phyloP scores from a whole-genome alignment of 2,888 invertebrate species.

The Eubasilissa splendida region DNA sequence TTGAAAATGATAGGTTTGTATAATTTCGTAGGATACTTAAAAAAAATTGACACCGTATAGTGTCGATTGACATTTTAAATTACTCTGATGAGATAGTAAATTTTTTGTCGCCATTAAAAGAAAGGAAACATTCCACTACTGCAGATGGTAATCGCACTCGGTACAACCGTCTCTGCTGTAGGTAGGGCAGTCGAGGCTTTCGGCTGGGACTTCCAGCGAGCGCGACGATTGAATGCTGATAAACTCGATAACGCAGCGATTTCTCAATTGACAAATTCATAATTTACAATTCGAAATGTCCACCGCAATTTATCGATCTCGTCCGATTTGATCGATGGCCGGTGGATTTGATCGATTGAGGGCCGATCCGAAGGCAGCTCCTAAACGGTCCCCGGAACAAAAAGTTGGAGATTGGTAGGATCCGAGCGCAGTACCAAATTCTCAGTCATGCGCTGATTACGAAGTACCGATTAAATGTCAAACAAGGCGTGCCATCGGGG shows the following conservation, averaged over 20 bases:
- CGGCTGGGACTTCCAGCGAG: not conserved
- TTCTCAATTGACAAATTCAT: constrained; percentile 51
- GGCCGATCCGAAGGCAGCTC: constrained; percentile 17
- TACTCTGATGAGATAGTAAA: too few relatives aligned
- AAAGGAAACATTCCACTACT: too few relatives aligned
- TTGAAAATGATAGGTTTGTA: too few relatives aligned
- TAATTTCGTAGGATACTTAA: too few relatives aligned
- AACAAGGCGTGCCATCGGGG: not conserved
- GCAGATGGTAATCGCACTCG: too few relatives aligned
- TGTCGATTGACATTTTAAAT: too few relatives aligned
- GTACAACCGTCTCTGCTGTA: not conserved
- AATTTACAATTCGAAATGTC: constrained; percentile 52
- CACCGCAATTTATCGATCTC: constrained; percentile 45
- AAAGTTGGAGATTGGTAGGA: constrained; percentile 33
- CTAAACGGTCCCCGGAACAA: constrained; percentile 31
- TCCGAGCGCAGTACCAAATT: constrained; percentile 25
- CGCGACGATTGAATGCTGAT: constrained; percentile 14
- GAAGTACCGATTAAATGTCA: constrained; percentile 30
- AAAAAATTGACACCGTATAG: too few relatives aligned
- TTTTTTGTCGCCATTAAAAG: too few relatives aligned
- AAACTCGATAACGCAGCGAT: constrained; percentile 25
- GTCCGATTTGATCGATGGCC: constrained; percentile 52
- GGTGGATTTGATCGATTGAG: constrained; percentile 46
- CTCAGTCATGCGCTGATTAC: constrained; percentile 34
- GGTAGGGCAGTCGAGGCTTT: not conserved